phyloP scores from a whole-genome alignment of 2,113 vertebrate genomes.

The Dascyllus trimaculatus region DNA sequence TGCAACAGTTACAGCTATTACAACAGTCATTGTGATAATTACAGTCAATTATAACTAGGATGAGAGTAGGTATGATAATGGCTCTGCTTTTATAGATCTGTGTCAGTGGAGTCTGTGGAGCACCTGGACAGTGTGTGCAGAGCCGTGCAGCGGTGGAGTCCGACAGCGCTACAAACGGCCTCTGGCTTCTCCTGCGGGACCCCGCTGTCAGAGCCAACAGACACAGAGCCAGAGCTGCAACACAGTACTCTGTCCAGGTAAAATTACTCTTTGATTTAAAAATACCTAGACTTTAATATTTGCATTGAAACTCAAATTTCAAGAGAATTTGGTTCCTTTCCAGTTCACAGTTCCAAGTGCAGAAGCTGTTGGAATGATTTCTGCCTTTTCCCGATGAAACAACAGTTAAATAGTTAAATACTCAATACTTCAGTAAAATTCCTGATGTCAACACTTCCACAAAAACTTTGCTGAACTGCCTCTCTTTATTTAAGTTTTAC shows the following conservation, averaged over 20 bases:
- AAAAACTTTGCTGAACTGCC: too few relatives aligned
- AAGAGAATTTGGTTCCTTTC: too few relatives aligned
- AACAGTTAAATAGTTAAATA: too few relatives aligned
- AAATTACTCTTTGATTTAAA: background rate
- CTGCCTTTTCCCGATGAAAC: too few relatives aligned
- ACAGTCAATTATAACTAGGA: slow-evolving; percentile 2
- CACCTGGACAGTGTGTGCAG: slow-evolving; percentile 88
- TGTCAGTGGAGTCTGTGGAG: slow-evolving; percentile 91
- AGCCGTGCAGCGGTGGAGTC: slow-evolving; percentile 89
- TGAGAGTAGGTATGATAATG: background rate
- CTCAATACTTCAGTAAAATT: too few relatives aligned
- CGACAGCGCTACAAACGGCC: slow-evolving; percentile 84
- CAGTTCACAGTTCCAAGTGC: too few relatives aligned
- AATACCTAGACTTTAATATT: background rate
- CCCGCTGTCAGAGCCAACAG: slow-evolving; percentile 80
- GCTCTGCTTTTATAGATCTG: slow-evolving; percentile 76
- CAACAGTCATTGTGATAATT: slow-evolving; percentile 6
- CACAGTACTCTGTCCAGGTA: slow-evolving; percentile 89
- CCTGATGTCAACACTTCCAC: too few relatives aligned
- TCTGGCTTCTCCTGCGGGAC: slow-evolving; percentile 52
- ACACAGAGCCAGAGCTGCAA: slow-evolving; percentile 92
- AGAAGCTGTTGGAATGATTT: too few relatives aligned
- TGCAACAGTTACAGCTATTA: background rate
- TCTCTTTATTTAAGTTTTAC: too few relatives aligned
- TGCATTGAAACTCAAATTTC: background rate